These are phyloP conservation scores for Osmerus mordax DNA, from an alignment of 2,113 vertebrate species.

Conservation along the genomic window DNA sequence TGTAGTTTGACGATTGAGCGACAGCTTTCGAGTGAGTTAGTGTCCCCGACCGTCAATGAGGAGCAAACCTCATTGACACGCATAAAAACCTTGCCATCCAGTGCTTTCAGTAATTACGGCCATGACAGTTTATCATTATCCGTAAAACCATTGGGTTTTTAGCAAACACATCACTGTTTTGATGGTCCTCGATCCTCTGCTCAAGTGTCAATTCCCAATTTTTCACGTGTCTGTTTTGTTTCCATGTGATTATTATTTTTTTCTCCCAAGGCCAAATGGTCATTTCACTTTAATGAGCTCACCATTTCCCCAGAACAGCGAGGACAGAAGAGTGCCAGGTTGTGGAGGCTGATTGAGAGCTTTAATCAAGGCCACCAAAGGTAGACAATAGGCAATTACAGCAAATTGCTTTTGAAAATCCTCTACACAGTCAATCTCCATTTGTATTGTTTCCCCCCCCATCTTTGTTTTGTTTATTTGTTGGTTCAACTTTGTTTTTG, in stretches of 20 bases:
- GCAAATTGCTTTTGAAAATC: constrained; percentile 58
- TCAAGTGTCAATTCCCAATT: constrained; percentile 65
- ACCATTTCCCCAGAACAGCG: constrained; percentile 39
- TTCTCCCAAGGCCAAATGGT: constrained; percentile 72
- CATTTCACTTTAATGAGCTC: constrained; percentile 81
- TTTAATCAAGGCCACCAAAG: constrained; percentile 56
- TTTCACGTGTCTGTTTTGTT: constrained; percentile 67
- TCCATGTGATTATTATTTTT: constrained; percentile 67
- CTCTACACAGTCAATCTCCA: constrained; percentile 18
- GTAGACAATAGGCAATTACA: constrained; percentile 52
- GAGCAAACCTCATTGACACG: constrained; percentile 71
- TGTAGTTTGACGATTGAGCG: constrained; percentile 64
- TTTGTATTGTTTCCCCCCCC: constrained; percentile 22
- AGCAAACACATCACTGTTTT: constrained; percentile 70
- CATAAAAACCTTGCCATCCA: constrained; percentile 67
- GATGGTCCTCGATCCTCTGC: constrained; percentile 64
- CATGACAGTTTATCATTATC: constrained; percentile 82
- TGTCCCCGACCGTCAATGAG: constrained; percentile 76
- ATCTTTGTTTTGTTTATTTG: constrained; percentile 18
- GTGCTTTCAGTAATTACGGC: constrained; percentile 76
- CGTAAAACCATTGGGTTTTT: constrained; percentile 77
- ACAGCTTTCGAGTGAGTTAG: constrained; percentile 68
- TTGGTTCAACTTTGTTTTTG: constrained; percentile 20
- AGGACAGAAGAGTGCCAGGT: constrained; percentile 42
- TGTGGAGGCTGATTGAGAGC: constrained; percentile 49